Percentiles rank a stretch among this genome's conserved stretches.
phyloP scores from a whole-genome alignment of 2,888 invertebrate species.

The Flexamia atlantica region DNA sequence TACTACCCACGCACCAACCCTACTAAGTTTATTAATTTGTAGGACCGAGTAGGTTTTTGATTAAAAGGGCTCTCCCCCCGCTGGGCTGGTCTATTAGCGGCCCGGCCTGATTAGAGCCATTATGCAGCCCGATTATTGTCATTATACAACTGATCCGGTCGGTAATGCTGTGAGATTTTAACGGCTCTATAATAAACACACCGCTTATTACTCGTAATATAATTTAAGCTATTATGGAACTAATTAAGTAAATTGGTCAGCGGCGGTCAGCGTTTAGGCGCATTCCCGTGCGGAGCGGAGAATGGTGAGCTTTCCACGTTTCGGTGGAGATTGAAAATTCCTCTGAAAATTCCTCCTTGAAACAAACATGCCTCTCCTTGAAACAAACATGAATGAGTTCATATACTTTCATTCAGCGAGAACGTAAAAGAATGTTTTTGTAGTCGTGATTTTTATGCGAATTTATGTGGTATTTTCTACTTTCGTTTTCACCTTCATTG shows the following conservation, averaged over 20 bases:
- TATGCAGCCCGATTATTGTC: slow-evolving; percentile 40
- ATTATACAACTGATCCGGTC: slow-evolving; percentile 34
- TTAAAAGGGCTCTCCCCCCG: neutral
- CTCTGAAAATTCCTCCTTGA: no score
- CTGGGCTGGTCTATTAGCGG: neutral
- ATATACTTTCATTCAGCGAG: no score
- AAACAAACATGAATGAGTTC: no score
- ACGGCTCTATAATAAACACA: slow-evolving; percentile 57
- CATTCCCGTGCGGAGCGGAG: neutral
- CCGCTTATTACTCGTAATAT: slow-evolving; percentile 48
- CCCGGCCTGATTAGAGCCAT: neutral
- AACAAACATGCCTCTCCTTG: no score
- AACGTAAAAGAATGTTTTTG: no score
- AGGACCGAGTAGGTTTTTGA: no score
- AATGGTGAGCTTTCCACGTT: neutral
- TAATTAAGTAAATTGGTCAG: slow-evolving; percentile 58
- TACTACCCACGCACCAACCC: no score
- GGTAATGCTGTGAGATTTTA: slow-evolving; percentile 51
- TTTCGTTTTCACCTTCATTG: no score
- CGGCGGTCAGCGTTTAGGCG: neutral
- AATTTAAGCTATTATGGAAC: slow-evolving; percentile 51
- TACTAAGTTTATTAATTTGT: no score
- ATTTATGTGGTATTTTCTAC: no score
- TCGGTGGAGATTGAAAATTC: no score
- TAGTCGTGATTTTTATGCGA: no score